Base-by-base conservation (phyloP, 2,797 vertebrate species). In the Microctenopoma stevenorrisi region DNA sequence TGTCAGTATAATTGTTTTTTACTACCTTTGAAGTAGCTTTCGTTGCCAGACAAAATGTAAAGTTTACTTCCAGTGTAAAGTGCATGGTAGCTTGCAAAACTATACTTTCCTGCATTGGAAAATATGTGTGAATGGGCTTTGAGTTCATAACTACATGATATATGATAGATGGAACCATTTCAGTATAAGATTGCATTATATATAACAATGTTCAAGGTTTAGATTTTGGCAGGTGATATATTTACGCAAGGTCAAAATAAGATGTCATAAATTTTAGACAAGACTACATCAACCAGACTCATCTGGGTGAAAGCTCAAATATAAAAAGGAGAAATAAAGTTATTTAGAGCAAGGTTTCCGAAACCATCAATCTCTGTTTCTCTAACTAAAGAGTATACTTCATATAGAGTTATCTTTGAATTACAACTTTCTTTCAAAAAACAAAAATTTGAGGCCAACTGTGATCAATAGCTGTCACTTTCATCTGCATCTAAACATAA, bases 321-420 rank as follows among this genome's bases (percentile, higher is more conserved):
- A 13, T 11, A 37, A 11, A 37, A 37, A 37, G 2, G 4, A 28
- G n/a, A 57, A 6, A 55, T 25, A 47, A 22, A 22, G 2, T 15
- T 37, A 15, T 53, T 47, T 10, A 62, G 6, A 26, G 5, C 16
- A 28, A 13, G 12, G 50, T 10, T 37, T 15, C 5, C 22, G 10
- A 14, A 65, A 48, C 47, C 33, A n/a, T 0, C 13, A 56, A 10
- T 7, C 7, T 16, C 14, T 37, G 9, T 16, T 51, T 16, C 22
- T n/a, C 42, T 60, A 15, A 7, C 3, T 56, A 46, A 69, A 60
- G 48, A 40, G 22, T 42, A 52, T 78, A 37, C 10, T 51, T 47
- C 28, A 30, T 28, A 13, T 51, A n/a, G n/a, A 4, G 35, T 48
- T 37, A 22, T 28, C 28, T 58, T 11, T 28, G 18, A 72, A 48